A percentile compares a stretch with the other conserved stretches of the same genome.
These are phyloP conservation scores for Drosophila buzzatii DNA, from an alignment of 2,888 invertebrate species.

Conservation along the genomic window DNA sequence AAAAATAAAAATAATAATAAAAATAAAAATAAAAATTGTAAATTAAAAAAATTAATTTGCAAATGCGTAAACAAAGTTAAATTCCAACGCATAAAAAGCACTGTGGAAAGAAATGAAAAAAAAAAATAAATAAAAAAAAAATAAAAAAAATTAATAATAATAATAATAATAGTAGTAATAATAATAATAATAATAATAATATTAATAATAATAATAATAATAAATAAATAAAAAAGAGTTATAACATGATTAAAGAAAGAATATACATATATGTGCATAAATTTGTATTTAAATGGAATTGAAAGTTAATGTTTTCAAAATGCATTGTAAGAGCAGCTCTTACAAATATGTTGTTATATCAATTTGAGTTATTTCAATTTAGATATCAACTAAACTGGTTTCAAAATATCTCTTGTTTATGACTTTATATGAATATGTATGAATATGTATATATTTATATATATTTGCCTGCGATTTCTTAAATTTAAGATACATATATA, in stretches of 20 bases:
- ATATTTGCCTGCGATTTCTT: too few species aligned
- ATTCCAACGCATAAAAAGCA: background rate
- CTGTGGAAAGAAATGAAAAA: background rate
- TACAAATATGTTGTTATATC: slow-evolving; percentile 6
- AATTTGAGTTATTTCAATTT: slow-evolving; percentile 17
- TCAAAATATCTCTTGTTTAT: background rate
- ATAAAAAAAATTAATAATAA: too few species aligned
- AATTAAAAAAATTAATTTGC: too few species aligned
- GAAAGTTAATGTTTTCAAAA: background rate
- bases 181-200: too few species aligned
- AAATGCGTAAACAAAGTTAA: background rate
- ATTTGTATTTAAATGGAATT: slow-evolving; percentile 1
- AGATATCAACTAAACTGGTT: slow-evolving; percentile 26
- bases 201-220: too few species aligned
- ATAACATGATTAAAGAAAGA: background rate
- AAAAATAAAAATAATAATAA: background rate
- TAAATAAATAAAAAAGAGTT: background rate
- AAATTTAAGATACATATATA: too few species aligned
- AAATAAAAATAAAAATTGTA: too few species aligned
- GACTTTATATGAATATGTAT: background rate
- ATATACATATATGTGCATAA: slow-evolving; percentile 5
- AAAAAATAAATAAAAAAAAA: too few species aligned
- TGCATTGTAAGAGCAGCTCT: background rate
- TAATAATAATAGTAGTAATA: too few species aligned
- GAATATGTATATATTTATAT: background rate